A percentile compares a stretch with the other conserved stretches of the same genome.
phyloP scores from a whole-genome alignment of 2,113 vertebrate genomes.

The Tonatia bakeri region DNA sequence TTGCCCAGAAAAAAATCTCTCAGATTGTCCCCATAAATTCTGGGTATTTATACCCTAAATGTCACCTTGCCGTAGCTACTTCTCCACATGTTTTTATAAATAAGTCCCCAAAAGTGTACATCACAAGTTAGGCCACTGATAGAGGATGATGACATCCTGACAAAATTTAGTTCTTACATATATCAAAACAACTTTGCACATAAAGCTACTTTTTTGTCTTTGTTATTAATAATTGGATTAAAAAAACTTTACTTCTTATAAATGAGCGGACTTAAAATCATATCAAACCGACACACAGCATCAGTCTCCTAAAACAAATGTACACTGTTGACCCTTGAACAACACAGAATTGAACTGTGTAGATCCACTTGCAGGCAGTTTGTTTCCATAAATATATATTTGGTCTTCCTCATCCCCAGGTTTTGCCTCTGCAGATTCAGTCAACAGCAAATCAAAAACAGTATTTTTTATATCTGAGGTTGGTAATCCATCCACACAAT shows the following conservation, averaged over 20 bases:
- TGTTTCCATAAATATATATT: not conserved
- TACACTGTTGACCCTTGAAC: not conserved
- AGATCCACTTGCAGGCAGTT: not conserved
- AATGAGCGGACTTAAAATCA: not conserved
- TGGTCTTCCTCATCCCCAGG: not conserved
- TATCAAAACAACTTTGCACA: not conserved
- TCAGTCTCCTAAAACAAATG: not conserved
- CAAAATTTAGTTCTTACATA: not conserved
- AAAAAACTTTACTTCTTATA: not conserved
- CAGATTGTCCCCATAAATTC: not conserved
- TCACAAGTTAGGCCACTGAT: not conserved
- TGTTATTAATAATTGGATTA: not conserved
- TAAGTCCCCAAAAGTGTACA: not conserved
- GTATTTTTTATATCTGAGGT: not conserved
- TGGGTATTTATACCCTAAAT: not conserved
- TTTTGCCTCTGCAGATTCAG: not conserved
- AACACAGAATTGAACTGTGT: not conserved
- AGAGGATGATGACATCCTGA: not conserved
- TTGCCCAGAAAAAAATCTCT: not conserved
- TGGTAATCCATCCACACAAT: not conserved
- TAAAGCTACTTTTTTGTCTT: not conserved
- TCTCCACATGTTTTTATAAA: not conserved
- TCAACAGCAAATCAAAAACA: not conserved
- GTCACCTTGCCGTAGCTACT: not conserved
- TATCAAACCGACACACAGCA: not conserved